A percentile compares a stretch with the other conserved stretches of the same genome.
phyloP scores from a whole-genome alignment of 1,140 invertebrate genomes.

The Papilio aristodemus region DNA sequence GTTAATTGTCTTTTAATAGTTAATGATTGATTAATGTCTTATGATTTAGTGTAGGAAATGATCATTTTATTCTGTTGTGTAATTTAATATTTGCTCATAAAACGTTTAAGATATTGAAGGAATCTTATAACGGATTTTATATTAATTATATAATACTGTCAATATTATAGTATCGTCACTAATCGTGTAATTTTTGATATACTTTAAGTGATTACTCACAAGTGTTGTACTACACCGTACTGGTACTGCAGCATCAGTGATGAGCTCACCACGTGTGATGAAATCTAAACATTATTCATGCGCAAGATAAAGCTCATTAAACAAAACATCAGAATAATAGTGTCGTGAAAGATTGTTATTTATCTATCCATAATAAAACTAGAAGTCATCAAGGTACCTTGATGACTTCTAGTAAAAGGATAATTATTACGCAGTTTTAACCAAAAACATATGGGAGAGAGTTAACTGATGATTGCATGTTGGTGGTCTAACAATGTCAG shows the following conservation, averaged over 20 bases:
- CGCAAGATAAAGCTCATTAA: neutral
- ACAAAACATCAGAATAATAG: conserved; percentile 6
- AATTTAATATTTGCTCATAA: neutral
- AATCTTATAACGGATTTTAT: neutral
- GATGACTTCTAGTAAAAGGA: too few relatives aligned
- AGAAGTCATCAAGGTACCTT: neutral
- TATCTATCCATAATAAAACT: neutral
- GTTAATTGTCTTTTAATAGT: conserved; percentile 19
- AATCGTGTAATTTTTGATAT: conserved; percentile 1
- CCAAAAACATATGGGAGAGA: too few relatives aligned
- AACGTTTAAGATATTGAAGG: neutral
- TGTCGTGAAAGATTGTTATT: conserved; percentile 4
- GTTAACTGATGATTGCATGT: too few relatives aligned
- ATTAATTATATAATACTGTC: conserved; percentile 1
- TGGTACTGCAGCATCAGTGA: neutral
- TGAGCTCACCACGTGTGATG: conserved; percentile 10
- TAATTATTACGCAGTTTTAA: too few relatives aligned
- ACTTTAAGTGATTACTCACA: neutral
- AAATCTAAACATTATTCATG: conserved; percentile 16
- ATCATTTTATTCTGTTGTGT: neutral
- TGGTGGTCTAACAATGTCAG: too few relatives aligned
- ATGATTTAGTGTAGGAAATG: conserved; percentile 6
- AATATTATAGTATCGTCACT: conserved; percentile 12
- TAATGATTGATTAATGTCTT: conserved; percentile 14
- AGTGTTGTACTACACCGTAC: neutral